These are phyloP conservation scores for Oenanthe oenanthe DNA, from an alignment of 2,113 vertebrate species.

Conservation along the genomic window DNA sequence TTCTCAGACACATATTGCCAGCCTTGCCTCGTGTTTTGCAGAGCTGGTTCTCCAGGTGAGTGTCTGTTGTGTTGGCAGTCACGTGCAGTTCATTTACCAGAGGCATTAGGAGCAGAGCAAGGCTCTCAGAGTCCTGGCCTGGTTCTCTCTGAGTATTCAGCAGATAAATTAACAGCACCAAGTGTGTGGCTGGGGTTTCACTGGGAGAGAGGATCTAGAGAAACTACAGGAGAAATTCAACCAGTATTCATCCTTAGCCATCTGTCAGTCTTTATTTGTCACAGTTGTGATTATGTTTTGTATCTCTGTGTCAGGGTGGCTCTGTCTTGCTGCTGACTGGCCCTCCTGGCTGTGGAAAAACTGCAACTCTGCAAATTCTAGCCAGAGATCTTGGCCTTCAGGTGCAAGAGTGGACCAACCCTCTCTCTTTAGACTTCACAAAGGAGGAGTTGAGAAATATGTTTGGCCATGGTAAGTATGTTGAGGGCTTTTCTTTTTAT, in stretches of 20 bases:
- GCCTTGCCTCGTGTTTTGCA: not conserved
- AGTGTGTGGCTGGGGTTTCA: not conserved
- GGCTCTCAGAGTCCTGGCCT: not conserved
- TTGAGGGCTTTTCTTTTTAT: accelerated
- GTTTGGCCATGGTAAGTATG: conserved; percentile 78
- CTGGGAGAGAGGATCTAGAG: not conserved
- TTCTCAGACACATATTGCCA: not conserved
- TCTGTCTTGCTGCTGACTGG: conserved; percentile 88
- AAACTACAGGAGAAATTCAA: not conserved
- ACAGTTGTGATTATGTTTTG: not conserved
- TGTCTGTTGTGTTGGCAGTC: not conserved
- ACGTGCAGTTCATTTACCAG: not conserved
- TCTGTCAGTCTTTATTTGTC: not conserved
- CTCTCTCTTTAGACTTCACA: conserved; percentile 78
- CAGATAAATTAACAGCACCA: not conserved
- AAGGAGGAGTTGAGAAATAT: conserved; percentile 75
- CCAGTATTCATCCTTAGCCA: not conserved
- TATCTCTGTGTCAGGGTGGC: conserved; percentile 74
- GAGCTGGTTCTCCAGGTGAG: not conserved
- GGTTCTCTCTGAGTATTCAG: not conserved
- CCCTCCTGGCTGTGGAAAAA: conserved; percentile 94
- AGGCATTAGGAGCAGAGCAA: not conserved
- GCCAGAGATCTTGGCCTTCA: conserved; percentile 80
- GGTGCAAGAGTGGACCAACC: conserved; percentile 93
- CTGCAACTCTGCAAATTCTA: conserved; percentile 85